Percentiles rank a stretch among this genome's conserved stretches.
Evolutionary conservation across 1,140 invertebrate species (phyloP).

Genomic region (Hycleus phaleratus): DNA sequence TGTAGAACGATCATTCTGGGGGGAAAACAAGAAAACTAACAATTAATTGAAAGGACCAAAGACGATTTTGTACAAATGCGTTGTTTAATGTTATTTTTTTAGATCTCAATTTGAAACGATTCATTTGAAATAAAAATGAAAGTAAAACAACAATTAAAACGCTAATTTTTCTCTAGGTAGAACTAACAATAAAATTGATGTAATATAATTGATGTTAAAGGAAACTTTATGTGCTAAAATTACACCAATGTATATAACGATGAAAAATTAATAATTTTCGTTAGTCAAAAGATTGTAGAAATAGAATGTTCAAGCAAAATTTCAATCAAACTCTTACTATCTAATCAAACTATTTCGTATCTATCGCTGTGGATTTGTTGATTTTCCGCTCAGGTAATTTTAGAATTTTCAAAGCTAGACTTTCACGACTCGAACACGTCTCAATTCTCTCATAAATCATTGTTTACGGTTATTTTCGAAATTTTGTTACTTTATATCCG

Average conservation of each 20-base stretch:
- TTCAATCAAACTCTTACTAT: background rate
- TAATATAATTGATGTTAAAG: slow-evolving; percentile 9
- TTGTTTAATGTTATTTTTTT: slow-evolving; percentile 13
- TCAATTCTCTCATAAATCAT: too few relatives aligned
- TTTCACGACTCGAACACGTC: background rate
- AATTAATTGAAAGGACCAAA: slow-evolving; percentile 22
- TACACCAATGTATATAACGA: slow-evolving; percentile 27
- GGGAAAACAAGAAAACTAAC: slow-evolving; percentile 1
- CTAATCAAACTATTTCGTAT: background rate
- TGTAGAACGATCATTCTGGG: too few relatives aligned
- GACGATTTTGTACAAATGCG: slow-evolving; percentile 15
- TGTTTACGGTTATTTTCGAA: too few relatives aligned
- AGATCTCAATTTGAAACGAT: background rate
- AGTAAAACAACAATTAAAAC: background rate
- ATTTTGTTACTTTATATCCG: too few relatives aligned
- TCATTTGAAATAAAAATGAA: background rate
- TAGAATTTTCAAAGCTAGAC: background rate
- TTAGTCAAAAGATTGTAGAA: slow-evolving; percentile 1
- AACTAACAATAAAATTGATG: slow-evolving; percentile 1
- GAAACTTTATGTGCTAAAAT: slow-evolving; percentile 20
- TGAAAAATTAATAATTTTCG: slow-evolving; percentile 4
- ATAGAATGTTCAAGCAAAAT: background rate
- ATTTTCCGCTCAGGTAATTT: background rate
- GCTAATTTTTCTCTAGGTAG: background rate
- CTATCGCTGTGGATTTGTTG: background rate